Conservation (phyloP, 2,113 vertebrate genomes). For the Engraulis encrasicolus region DNA sequence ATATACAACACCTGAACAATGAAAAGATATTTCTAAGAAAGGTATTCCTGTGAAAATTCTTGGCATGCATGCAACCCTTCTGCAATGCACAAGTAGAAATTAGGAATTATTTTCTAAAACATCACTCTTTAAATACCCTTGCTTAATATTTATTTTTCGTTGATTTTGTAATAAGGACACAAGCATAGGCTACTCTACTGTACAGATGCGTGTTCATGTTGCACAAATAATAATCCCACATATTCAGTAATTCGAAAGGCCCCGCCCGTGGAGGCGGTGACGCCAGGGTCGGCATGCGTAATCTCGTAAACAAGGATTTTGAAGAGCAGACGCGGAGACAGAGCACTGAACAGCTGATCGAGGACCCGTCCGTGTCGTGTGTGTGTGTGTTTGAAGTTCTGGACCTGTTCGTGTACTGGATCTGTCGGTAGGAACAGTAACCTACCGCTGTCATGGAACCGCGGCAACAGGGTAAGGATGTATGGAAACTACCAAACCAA, state of each 20-base stretch:
- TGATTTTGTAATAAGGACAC: too few relatives aligned
- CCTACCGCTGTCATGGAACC: constrained; percentile 66
- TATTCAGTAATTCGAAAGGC: constrained; percentile 31
- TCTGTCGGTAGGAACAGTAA: constrained; percentile 23
- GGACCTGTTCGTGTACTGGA: constrained; percentile 35
- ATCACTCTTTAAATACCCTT: too few relatives aligned
- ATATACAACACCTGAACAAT: background rate
- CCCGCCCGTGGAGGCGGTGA: constrained; percentile 53
- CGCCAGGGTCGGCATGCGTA: constrained; percentile 48
- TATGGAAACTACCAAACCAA: background rate
- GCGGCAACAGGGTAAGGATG: constrained; percentile 73
- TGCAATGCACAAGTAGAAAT: too few relatives aligned
- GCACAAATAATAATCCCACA: background rate
- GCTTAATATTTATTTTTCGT: too few relatives aligned
- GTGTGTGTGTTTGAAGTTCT: constrained; percentile 12
- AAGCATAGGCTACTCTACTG: too few relatives aligned
- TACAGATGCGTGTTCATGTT: background rate
- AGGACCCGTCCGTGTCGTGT: background rate
- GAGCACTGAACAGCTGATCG: constrained; percentile 2
- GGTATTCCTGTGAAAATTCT: too few relatives aligned
- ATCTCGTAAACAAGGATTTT: constrained; percentile 28
- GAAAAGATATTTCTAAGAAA: too few relatives aligned
- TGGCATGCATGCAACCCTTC: too few relatives aligned
- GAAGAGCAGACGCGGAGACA: constrained; percentile 13
- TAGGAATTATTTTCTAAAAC: too few relatives aligned